Percentiles rank a stretch among this genome's conserved stretches.
phyloP scores from a whole-genome alignment of 2,797 vertebrate species.

The Sciaenops ocellatus region DNA sequence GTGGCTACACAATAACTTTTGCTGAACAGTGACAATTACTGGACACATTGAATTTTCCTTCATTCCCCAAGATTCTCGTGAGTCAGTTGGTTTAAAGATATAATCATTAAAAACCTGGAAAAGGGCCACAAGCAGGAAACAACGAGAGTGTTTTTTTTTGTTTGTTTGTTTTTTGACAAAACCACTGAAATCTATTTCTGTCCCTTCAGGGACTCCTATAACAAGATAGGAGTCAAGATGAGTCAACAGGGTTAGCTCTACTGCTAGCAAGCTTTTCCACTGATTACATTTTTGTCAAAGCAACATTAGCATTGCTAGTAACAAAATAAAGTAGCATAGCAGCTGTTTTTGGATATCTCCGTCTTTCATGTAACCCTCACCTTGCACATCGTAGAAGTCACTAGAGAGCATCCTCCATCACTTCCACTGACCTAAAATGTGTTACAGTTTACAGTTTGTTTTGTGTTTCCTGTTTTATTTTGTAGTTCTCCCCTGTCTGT shows the following conservation, averaged over 20 bases:
- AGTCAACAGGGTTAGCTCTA: not conserved
- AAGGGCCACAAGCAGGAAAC: not conserved
- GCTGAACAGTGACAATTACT: slow-evolving; percentile 1
- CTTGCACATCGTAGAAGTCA: not conserved
- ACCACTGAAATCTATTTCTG: not conserved
- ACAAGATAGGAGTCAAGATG: not conserved
- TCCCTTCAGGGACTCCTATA: not conserved
- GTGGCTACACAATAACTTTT: not conserved
- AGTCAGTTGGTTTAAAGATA: slow-evolving; percentile 7
- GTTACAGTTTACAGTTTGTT: no score
- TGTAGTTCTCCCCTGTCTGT: no score
- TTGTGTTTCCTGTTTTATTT: no score
- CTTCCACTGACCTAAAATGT: not conserved
- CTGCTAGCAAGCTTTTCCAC: not conserved
- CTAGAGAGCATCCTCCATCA: not conserved
- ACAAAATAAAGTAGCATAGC: not conserved
- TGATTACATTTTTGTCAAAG: not conserved
- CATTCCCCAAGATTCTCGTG: not conserved
- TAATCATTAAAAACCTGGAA: not conserved
- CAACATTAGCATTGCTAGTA: not conserved
- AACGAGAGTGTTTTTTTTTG: not conserved
- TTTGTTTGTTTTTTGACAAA: not conserved
- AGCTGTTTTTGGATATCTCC: not conserved
- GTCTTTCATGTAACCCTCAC: no score
- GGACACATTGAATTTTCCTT: not conserved